Evolutionary conservation across 2,113 vertebrate species (phyloP).

Genomic region (Eublepharis macularius): DNA sequence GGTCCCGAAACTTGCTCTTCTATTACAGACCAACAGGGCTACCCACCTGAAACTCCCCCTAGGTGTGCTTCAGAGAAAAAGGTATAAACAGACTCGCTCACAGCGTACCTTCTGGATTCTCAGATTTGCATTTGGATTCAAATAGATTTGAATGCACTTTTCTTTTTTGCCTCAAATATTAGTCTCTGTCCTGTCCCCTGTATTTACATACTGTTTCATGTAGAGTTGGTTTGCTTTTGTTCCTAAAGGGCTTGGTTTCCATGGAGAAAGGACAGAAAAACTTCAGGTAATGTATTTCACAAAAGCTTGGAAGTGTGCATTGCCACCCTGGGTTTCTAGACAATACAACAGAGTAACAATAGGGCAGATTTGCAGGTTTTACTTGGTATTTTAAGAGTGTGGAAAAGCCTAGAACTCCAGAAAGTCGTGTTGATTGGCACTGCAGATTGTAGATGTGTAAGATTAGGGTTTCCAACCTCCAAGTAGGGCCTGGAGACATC

Average conservation of each 20-base stretch:
- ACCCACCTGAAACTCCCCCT: too few relatives aligned
- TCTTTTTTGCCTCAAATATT: not conserved
- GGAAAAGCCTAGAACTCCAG: too few relatives aligned
- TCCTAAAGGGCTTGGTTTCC: slow-evolving; percentile 22
- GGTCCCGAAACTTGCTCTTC: too few relatives aligned
- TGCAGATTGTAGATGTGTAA: too few relatives aligned
- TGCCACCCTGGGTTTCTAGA: not conserved
- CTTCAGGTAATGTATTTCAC: not conserved
- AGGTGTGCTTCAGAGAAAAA: not conserved
- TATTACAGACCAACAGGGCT: too few relatives aligned
- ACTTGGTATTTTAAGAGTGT: too few relatives aligned
- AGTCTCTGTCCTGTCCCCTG: not conserved
- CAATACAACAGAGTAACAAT: not conserved
- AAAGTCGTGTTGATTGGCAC: too few relatives aligned
- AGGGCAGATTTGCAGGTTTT: not conserved
- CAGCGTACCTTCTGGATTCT: too few relatives aligned
- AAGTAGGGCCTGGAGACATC: too few relatives aligned
- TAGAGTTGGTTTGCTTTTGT: not conserved
- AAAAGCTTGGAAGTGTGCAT: not conserved
- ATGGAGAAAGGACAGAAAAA: not conserved
- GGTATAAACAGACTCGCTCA: not conserved
- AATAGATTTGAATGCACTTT: not conserved
- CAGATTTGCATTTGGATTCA: too few relatives aligned
- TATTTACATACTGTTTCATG: not conserved
- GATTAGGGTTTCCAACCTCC: too few relatives aligned